Percentiles rank a stretch among this genome's conserved stretches.
phyloP scores from a whole-genome alignment of 1,140 invertebrate genomes.

The Drosophila miranda region DNA sequence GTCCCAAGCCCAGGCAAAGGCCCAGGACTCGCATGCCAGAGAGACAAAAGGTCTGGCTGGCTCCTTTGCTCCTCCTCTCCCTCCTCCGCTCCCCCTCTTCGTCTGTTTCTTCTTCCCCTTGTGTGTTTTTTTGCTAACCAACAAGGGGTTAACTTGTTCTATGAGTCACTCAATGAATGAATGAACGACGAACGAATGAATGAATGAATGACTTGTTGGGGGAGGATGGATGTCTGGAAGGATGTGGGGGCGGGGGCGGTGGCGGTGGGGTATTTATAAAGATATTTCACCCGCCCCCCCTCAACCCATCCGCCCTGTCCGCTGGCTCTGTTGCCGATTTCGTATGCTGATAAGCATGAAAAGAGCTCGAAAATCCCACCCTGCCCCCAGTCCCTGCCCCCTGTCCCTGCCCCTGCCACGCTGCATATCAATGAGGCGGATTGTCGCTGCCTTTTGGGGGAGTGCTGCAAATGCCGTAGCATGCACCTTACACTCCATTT shows the following conservation, averaged over 20 bases:
- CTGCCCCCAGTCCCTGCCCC: background rate
- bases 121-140: constrained; percentile 37
- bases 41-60: constrained; percentile 32
- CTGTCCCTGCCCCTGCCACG: background rate
- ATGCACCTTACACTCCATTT: constrained; percentile 25
- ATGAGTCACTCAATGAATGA: constrained; percentile 72
- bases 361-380: constrained; percentile 12
- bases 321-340: constrained; percentile 59
- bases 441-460: background rate
- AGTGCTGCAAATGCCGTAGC: constrained; percentile 31
- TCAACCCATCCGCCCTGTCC: too few relatives aligned
- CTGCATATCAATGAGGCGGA: constrained; percentile 65
- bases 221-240: background rate
- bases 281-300: constrained; percentile 46
- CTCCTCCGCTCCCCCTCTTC: background rate
- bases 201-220: constrained; percentile 54
- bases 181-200: constrained; percentile 64
- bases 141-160: constrained; percentile 69
- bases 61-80: too few relatives aligned
- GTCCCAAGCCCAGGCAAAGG: background rate
- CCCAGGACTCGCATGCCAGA: constrained; percentile 1
- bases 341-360: constrained; percentile 65
- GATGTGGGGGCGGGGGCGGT: background rate
- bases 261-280: constrained; percentile 46
- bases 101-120: constrained; percentile 1